Conservation (phyloP, 2,888 invertebrate species). For the Ennomos fuscantarius region DNA sequence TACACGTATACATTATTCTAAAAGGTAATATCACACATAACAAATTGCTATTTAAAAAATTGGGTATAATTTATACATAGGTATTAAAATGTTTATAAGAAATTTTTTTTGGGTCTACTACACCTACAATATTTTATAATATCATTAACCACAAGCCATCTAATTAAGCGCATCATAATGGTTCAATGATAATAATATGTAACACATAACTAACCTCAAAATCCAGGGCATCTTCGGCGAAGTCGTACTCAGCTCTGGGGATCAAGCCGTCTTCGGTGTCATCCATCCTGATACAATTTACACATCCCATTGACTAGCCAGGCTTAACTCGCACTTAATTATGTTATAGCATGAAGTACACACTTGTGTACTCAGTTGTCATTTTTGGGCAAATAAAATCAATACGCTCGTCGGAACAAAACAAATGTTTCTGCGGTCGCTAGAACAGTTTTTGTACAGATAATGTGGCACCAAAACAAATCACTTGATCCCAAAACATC, state of each 20-base stretch:
- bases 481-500: neutral
- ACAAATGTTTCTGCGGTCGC: conserved; percentile 1
- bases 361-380: conserved; percentile 18
- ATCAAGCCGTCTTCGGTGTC: conserved; percentile 72
- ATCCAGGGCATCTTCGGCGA: conserved; percentile 78
- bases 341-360: conserved; percentile 17
- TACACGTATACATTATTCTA: too few species aligned
- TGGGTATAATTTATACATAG: too few species aligned
- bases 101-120: too few species aligned
- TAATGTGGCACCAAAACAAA: conserved; percentile 9
- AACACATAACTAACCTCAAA: conserved; percentile 71
- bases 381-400: conserved; percentile 28
- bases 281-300: conserved; percentile 72
- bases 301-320: conserved; percentile 60
- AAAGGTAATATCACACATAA: too few species aligned
- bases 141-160: too few species aligned
- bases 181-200: conserved; percentile 18
- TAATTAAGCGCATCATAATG: too few species aligned
- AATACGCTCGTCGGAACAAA: conserved; percentile 17
- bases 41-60: too few species aligned
- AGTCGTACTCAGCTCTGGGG: conserved; percentile 74
- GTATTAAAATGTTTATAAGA: too few species aligned
- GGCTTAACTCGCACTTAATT: conserved; percentile 10
- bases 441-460: conserved; percentile 13
- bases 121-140: too few species aligned